Base-by-base conservation (phyloP, 2,888 invertebrate genomes). In the Orchestes rusci region DNA sequence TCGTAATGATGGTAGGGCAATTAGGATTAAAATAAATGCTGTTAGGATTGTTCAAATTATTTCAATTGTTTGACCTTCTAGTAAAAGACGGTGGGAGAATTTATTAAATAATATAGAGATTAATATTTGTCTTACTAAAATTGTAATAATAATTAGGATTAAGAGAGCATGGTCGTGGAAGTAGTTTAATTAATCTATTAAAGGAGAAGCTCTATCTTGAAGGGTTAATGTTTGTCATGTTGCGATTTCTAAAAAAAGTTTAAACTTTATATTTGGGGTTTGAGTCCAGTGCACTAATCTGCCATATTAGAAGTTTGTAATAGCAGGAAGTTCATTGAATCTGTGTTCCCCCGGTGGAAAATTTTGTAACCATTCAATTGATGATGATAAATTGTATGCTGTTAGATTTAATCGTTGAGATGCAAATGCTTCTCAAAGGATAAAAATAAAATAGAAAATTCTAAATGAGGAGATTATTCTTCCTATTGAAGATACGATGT, bases 401-500 rank as follows among this genome's bases (percentile, higher is more conserved):
- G 35, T 20, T 29, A 42, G n/a, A 29, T 42, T 42, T 33, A 30
- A 10, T 39, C 31, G 39, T 17, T 39, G 16, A 8, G 16, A 15
- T 5, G 18, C 10, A 15, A 37, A 28, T 4, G 37, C 37, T 13
- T 37, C 37, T 37, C 37, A 34, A 5, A 34, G 5, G n/a, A 34
- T 34, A 34, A 34, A 34, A 34, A 34, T 34, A 17, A 34, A 17
- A 18, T 34, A 34, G 12, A 34, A 17, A 12, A 34, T 34, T 34
- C 34, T 34, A 17, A 17, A 7, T 18, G 19, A 18, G 5, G 19
- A 34, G 18, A 34, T 34, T 57, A 76, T 68, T 19, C 79, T 79
- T n/a, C 82, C 82, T 62, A 81, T 69, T 3, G 80, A 79, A 17
- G 81, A 82, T 47, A 82, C 59, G 53, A 77, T 62, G 73, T 84